Evolutionary conservation across 2,113 vertebrate genomes (phyloP), one percentile per base, ranked within the genome.

Genomic region (Bostrychus sinensis): DNA sequence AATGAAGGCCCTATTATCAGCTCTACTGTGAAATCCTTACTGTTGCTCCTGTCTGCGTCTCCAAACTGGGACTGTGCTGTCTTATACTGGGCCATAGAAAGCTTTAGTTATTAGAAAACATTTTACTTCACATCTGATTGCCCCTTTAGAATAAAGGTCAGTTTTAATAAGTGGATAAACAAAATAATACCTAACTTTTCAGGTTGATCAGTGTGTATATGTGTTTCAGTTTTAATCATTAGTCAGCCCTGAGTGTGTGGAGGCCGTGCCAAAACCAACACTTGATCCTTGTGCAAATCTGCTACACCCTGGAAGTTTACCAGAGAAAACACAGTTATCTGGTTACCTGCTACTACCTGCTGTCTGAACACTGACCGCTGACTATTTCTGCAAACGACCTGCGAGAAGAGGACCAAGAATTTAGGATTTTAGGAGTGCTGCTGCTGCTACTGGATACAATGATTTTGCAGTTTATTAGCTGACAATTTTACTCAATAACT

Each of bases 211-310:
- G n/a, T n/a, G n/a, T n/a, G n/a, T n/a, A 20, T 2, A 3, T 7
- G 2, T 59, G 48, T 51, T 30, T n/a, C 51, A 50, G 19, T 46
- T 66, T 28, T 62, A 77, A 70, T 80, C 53, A 41, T 74, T 77
- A 66, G 61, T 72, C 66, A 68, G 26, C 43, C 9, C 53, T 54
- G 30, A 16, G 25, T 7, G 7, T 37, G 22, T 14, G 28, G 32
- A 71, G 63, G 66, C 23, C 50, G 56, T 55, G 86, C 87, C 85
- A 87, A 85, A 82, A 76, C 77, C 26, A 88, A 89, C 86, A 87
- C 58, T 56, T 26, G 48, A 59, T 73, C 67, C 46, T 55, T 64
- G 54, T 39, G 56, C 39, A 56, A 53, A 75, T 58, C 55, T 39
- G 30, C 43, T 78, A 75, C 88, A 72, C 82, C 83, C 88, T 70